A percentile compares a stretch with the other conserved stretches of the same genome.
phyloP scores from a whole-genome alignment of 1,140 invertebrate species.

The Nasonia longicornis region DNA sequence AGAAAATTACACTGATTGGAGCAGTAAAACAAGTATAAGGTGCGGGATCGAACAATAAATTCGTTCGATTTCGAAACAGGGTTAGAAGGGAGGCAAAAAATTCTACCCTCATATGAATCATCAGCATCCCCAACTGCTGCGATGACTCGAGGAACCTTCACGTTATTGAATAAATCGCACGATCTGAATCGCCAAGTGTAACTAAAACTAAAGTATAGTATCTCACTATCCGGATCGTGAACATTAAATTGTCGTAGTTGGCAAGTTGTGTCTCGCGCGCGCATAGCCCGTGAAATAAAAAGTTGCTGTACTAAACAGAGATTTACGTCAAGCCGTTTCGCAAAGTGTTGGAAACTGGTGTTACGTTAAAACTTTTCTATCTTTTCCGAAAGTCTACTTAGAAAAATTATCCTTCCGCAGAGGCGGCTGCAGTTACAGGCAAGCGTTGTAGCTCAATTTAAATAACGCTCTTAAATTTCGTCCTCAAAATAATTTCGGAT shows the following conservation, averaged over 20 bases:
- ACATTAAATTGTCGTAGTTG: neutral
- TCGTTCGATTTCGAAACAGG: too few species aligned
- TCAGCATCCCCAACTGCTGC: neutral
- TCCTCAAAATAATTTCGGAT: too few species aligned
- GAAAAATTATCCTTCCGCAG: too few species aligned
- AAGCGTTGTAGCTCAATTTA: neutral
- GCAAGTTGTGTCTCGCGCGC: neutral
- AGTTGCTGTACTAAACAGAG: constrained; percentile 1
- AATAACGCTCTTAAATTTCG: neutral
- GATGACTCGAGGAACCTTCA: neutral
- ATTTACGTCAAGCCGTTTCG: neutral
- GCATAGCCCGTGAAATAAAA: neutral
- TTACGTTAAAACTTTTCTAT: constrained; percentile 14
- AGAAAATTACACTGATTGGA: too few species aligned
- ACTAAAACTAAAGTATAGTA: too few species aligned
- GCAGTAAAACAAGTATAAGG: too few species aligned
- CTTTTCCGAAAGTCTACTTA: neutral
- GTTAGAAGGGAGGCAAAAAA: too few species aligned
- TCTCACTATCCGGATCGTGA: neutral
- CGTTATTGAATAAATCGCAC: neutral
- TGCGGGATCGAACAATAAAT: too few species aligned
- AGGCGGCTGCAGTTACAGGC: too few species aligned
- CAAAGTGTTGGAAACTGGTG: neutral
- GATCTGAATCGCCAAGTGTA: neutral
- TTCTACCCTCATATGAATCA: neutral